These are phyloP conservation scores for Pongo pygmaeus DNA, from an alignment of 2,113 vertebrate genomes.

Conservation along the genomic window DNA sequence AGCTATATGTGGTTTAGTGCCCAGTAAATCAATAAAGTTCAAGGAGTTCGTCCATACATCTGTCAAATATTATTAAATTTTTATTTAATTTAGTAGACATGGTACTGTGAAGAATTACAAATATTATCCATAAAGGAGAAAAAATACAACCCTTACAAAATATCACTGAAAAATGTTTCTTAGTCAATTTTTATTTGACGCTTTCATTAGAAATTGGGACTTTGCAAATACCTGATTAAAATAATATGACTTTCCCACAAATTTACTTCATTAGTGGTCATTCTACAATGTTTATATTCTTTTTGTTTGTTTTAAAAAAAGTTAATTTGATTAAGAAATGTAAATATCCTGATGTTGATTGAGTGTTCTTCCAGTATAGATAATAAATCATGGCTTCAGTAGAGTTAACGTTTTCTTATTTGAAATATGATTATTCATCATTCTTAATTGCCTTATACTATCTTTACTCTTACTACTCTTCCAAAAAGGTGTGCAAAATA, in stretches of 20 bases:
- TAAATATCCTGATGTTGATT: neutral
- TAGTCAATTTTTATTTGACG: conserved; percentile 58
- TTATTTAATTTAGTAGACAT: conserved; percentile 44
- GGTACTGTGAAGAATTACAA: conserved; percentile 48
- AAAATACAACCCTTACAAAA: conserved; percentile 36
- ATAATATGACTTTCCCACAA: conserved; percentile 14
- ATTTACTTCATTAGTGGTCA: neutral
- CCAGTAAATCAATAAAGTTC: conserved; percentile 19
- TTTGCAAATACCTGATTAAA: conserved; percentile 23
- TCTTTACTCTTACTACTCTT: neutral
- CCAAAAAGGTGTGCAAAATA: neutral
- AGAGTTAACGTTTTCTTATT: neutral
- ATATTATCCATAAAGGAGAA: conserved; percentile 18
- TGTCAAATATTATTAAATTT: conserved; percentile 31
- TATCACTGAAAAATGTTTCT: neutral
- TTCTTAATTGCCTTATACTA: neutral
- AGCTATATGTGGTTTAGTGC: neutral
- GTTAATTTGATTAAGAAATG: neutral
- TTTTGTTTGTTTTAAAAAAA: neutral
- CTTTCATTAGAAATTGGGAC: conserved; percentile 15
- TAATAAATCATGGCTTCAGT: neutral
- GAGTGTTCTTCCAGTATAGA: neutral
- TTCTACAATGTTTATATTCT: neutral
- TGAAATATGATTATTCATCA: neutral
- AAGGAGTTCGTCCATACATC: conserved; percentile 35